These are phyloP conservation scores for Mola mola DNA, from an alignment of 2,113 vertebrate genomes.

Conservation along the genomic window DNA sequence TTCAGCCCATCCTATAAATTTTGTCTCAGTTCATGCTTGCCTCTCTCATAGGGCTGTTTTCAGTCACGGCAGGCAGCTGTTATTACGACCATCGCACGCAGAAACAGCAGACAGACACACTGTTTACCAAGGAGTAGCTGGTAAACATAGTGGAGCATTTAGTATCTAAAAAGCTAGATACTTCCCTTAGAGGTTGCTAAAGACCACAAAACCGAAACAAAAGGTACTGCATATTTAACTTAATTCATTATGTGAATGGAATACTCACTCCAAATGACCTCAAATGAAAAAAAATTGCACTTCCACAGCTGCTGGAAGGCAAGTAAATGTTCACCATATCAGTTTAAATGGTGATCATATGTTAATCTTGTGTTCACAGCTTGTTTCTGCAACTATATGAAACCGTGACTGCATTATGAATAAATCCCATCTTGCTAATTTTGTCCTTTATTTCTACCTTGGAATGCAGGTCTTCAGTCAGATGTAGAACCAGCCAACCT, in stretches of 20 bases:
- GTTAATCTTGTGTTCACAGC: not conserved
- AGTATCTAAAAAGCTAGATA: no score
- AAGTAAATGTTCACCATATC: not conserved
- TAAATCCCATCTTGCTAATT: not conserved
- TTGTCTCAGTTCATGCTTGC: not conserved
- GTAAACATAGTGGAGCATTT: no score
- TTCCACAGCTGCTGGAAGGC: no score
- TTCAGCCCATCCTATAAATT: no score
- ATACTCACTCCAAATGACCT: no score
- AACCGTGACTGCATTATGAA: not conserved
- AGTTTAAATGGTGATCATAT: not conserved
- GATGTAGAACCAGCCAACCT: constrained; percentile 51
- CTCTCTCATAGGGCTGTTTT: not conserved
- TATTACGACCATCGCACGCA: not conserved
- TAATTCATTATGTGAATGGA: no score
- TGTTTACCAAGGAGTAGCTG: no score
- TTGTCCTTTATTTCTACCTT: not conserved
- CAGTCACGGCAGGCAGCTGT: not conserved
- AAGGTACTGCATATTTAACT: no score
- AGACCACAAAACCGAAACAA: no score
- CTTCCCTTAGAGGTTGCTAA: no score
- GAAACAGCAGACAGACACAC: no score
- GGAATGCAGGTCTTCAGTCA: constrained; percentile 59
- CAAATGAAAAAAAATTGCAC: no score
- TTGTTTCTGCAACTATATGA: not conserved